Conservation (phyloP, 2,797 vertebrate species). For the Enteromius argenteus region DNA sequence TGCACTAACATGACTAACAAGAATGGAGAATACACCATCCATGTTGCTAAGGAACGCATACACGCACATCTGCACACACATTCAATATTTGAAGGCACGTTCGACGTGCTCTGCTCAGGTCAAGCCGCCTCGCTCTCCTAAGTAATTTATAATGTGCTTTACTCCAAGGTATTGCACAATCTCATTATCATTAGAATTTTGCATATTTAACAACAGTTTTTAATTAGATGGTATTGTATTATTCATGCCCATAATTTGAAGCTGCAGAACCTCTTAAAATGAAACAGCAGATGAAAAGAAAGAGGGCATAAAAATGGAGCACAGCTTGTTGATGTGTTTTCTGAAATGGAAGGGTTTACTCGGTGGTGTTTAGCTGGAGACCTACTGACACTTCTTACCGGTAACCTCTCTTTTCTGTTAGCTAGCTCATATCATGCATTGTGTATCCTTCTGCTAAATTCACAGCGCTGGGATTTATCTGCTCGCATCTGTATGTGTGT, state of each 20-base stretch:
- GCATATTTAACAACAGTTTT: constrained; percentile 99
- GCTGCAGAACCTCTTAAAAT: constrained; percentile 67
- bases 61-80: constrained; percentile 52
- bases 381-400: constrained; percentile 78
- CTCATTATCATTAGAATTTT: constrained; percentile 99
- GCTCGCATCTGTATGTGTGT: constrained; percentile 65
- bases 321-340: constrained; percentile 65
- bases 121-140: constrained; percentile 91
- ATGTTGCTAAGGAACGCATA: constrained; percentile 44
- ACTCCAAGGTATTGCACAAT: constrained; percentile 97
- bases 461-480: constrained; percentile 95
- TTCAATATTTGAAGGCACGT: constrained; percentile 77
- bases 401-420: constrained; percentile 98
- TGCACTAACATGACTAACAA: constrained; percentile 3
- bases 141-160: constrained; percentile 97
- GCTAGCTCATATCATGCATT: constrained; percentile 99
- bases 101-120: constrained; percentile 88
- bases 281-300: constrained; percentile 75
- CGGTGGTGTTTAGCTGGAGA: constrained; percentile 83
- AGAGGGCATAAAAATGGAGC: constrained; percentile 70
- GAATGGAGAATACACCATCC: constrained; percentile 8
- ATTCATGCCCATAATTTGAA: constrained; percentile 99
- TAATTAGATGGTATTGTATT: constrained; percentile 99
- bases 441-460: constrained; percentile 97
- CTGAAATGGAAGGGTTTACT: constrained; percentile 82